A percentile compares a stretch with the other conserved stretches of the same genome.
phyloP scores from a whole-genome alignment of 2,113 vertebrate genomes.

The Oncorhynchus masou region DNA sequence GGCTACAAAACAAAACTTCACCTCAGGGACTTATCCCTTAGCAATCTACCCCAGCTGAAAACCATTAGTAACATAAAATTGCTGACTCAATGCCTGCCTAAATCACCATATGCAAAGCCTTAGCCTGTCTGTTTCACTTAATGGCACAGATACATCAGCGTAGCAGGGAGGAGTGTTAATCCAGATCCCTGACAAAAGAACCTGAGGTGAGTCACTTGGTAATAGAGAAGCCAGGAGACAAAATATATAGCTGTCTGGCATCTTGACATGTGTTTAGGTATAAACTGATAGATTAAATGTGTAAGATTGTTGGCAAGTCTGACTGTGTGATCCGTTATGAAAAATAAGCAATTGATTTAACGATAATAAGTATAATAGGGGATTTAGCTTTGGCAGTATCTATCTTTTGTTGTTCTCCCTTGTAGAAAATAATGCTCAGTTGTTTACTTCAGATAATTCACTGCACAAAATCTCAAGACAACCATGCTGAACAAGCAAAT shows the following conservation, averaged over 20 bases:
- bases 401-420: too few species aligned
- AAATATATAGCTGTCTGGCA: background rate
- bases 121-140: constrained; percentile 29
- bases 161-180: constrained; percentile 11
- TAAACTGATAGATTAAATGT: background rate
- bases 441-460: too few species aligned
- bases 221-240: background rate
- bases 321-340: background rate
- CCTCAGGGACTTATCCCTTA: background rate
- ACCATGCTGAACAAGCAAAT: too few species aligned
- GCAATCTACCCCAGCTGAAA: constrained; percentile 14
- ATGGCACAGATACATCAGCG: constrained; percentile 15
- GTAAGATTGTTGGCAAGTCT: too few species aligned
- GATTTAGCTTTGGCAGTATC: too few species aligned
- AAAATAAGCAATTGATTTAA: background rate
- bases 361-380: background rate
- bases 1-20: background rate
- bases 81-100: constrained; percentile 33
- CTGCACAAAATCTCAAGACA: too few species aligned
- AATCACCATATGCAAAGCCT: constrained; percentile 37
- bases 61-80: constrained; percentile 28
- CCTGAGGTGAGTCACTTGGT: background rate
- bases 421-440: too few species aligned
- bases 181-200: background rate
- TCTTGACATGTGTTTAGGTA: background rate